Evolutionary conservation across 2,797 vertebrate species (phyloP).

Genomic region (Cottoperca gobio): DNA sequence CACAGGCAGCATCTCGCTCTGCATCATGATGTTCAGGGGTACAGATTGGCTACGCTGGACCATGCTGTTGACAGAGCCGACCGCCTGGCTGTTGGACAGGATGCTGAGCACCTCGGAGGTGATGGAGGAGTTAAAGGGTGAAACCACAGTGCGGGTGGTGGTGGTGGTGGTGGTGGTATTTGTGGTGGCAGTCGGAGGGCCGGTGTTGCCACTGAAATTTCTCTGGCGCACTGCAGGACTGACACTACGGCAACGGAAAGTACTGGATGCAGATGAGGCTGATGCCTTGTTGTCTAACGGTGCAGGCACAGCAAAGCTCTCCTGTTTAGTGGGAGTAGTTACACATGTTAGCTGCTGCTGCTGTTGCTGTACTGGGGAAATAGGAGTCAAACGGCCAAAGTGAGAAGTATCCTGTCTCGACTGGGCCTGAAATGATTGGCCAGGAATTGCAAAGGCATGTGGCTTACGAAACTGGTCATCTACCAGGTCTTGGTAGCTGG

Average conservation of each 20-base stretch:
- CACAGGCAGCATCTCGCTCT: constrained; percentile 92
- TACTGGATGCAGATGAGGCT: constrained; percentile 85
- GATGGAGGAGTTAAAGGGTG: constrained; percentile 92
- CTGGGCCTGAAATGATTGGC: constrained; percentile 94
- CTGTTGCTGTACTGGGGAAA: constrained; percentile 89
- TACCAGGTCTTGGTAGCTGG: constrained; percentile 96
- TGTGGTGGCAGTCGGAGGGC: constrained; percentile 84
- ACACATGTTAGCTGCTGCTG: constrained; percentile 64
- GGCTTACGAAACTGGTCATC: constrained; percentile 98
- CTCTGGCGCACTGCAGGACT: constrained; percentile 97
- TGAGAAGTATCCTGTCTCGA: constrained; percentile 89
- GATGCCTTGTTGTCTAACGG: constrained; percentile 93
- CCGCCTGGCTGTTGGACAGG: constrained; percentile 88
- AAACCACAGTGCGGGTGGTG: constrained; percentile 87
- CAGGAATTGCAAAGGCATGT: constrained; percentile 96
- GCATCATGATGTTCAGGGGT: constrained; percentile 98
- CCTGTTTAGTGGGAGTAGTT: constrained; percentile 89
- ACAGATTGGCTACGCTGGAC: constrained; percentile 98
- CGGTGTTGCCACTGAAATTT: constrained; percentile 94
- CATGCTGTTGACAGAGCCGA: constrained; percentile 90
- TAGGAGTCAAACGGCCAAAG: constrained; percentile 91
- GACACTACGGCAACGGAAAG: constrained; percentile 96
- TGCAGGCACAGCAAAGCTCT: constrained; percentile 97
- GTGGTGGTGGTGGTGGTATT: constrained; percentile 75
- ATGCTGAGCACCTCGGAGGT: constrained; percentile 92